A percentile compares a stretch with the other conserved stretches of the same genome.
These are phyloP conservation scores for Regulus satrapa DNA, from an alignment of 2,113 vertebrate genomes.

Conservation along the genomic window DNA sequence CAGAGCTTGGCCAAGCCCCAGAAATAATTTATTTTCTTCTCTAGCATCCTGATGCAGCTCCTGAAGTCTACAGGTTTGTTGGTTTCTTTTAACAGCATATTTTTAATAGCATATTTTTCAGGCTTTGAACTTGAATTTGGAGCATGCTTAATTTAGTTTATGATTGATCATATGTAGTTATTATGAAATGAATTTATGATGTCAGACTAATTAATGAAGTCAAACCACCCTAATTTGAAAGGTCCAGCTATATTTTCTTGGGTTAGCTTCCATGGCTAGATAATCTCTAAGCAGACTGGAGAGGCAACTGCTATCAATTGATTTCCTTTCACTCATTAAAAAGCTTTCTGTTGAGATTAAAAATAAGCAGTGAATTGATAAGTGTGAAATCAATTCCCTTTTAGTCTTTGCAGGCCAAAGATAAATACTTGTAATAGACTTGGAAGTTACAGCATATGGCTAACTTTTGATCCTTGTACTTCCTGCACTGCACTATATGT, in stretches of 20 bases:
- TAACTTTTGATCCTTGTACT: slow-evolving; percentile 9
- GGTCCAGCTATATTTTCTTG: background rate
- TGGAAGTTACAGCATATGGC: background rate
- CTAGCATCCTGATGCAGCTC: background rate
- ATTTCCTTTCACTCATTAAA: slow-evolving; percentile 74
- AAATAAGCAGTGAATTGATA: slow-evolving; percentile 69
- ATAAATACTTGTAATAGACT: slow-evolving; percentile 36
- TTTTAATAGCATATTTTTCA: background rate
- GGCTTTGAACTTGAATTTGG: background rate
- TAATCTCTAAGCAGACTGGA: slow-evolving; percentile 25
- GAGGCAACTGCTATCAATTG: slow-evolving; percentile 59
- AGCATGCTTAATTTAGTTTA: background rate
- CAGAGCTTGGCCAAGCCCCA: background rate
- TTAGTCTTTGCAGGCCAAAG: background rate
- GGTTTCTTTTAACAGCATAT: background rate
- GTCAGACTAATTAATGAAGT: background rate
- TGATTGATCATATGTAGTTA: background rate
- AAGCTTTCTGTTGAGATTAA: slow-evolving; percentile 62
- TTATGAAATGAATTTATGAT: background rate
- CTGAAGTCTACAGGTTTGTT: background rate
- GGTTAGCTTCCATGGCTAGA: background rate
- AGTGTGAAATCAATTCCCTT: slow-evolving; percentile 65
- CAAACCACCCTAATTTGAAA: background rate
- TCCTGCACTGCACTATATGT: background rate
- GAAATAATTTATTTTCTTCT: background rate